Conservation (phyloP, 2,888 invertebrate genomes). For the Leptothorax acervorum region DNA sequence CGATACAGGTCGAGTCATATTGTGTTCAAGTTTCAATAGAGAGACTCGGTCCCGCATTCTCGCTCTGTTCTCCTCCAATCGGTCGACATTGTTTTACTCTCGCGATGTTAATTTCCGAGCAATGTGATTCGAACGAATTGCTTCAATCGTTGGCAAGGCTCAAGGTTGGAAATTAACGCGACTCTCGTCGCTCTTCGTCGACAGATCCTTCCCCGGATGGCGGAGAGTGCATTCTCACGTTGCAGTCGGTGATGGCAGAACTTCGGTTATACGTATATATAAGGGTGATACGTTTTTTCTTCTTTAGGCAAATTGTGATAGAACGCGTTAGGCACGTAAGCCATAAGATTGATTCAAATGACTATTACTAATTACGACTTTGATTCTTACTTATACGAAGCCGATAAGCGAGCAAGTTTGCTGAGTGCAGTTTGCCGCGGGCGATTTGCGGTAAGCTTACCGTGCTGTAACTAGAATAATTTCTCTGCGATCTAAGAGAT, state of each 20-base stretch:
- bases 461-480: neutral
- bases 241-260: conserved; percentile 15
- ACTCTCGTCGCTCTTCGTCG: conserved; percentile 15
- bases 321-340: conserved; percentile 55
- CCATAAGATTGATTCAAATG: conserved; percentile 53
- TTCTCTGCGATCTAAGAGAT: neutral
- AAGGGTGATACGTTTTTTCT: conserved; percentile 40
- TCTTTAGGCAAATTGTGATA: conserved; percentile 59
- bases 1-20: conserved; percentile 6
- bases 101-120: conserved; percentile 24
- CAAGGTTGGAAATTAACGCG: conserved; percentile 36
- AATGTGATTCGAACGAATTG: conserved; percentile 29
- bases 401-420: conserved; percentile 3
- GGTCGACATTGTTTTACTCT: conserved; percentile 18
- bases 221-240: conserved; percentile 5
- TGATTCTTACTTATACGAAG: conserved; percentile 30
- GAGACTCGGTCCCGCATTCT: conserved; percentile 13
- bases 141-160: neutral
- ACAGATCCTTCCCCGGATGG: neutral
- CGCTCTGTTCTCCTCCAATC: conserved; percentile 32
- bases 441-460: neutral
- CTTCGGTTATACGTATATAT: neutral
- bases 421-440: neutral
- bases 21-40: conserved; percentile 33
- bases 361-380: conserved; percentile 52